A percentile compares a stretch with the other conserved stretches of the same genome.
phyloP scores from a whole-genome alignment of 2,888 invertebrate genomes.

The Gibbula magus region DNA sequence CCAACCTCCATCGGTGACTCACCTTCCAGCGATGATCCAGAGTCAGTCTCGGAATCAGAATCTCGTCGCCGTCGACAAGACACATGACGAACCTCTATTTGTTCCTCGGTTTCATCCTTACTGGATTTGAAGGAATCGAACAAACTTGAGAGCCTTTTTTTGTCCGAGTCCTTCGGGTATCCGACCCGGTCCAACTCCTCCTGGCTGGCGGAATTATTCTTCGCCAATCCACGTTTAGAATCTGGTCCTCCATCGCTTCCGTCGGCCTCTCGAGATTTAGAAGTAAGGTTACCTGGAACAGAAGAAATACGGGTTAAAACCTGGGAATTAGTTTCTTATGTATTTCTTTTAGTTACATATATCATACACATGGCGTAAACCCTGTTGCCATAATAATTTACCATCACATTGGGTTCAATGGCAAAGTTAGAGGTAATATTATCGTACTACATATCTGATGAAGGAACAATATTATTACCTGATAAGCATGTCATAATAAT shows the following conservation, averaged over 20 bases:
- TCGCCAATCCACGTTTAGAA: background rate
- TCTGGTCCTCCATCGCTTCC: background rate
- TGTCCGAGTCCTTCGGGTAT: slow-evolving; percentile 61
- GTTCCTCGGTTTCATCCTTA: background rate
- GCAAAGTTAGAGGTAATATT: no score
- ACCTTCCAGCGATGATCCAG: slow-evolving; percentile 20
- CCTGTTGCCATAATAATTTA: no score
- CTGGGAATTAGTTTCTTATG: no score
- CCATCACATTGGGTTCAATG: no score
- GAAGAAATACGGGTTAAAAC: background rate
- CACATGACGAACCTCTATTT: slow-evolving; percentile 31
- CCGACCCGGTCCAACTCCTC: slow-evolving; percentile 39
- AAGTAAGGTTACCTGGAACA: background rate
- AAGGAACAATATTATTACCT: no score
- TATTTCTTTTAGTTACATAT: no score
- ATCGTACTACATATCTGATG: no score
- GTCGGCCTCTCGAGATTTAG: background rate
- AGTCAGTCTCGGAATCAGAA: slow-evolving; percentile 29
- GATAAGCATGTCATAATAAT: no score
- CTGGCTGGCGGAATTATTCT: background rate
- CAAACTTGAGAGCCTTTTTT: slow-evolving; percentile 54
- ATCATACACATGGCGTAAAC: no score
- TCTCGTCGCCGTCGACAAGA: slow-evolving; percentile 36
- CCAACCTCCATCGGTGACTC: background rate
- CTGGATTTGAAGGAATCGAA: slow-evolving; percentile 49